A percentile compares a stretch with the other conserved stretches of the same genome.
These are phyloP conservation scores for Heliothis virescens DNA, from an alignment of 1,140 invertebrate genomes.

Conservation along the genomic window DNA sequence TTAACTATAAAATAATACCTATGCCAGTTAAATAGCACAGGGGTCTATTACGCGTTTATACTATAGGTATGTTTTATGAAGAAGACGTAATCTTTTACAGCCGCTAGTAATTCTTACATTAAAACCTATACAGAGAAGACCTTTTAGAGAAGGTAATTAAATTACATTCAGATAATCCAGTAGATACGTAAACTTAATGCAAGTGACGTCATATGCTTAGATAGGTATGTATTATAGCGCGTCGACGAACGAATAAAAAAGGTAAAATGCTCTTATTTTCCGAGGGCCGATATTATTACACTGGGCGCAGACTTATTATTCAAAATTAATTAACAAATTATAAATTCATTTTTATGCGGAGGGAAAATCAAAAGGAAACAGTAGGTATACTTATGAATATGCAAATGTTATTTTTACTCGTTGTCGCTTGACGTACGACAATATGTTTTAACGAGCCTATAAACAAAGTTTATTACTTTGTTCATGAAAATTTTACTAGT, in stretches of 20 bases:
- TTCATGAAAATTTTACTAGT: conserved; percentile 61
- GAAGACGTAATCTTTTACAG: conserved; percentile 26
- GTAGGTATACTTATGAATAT: conserved; percentile 39
- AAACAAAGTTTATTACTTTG: conserved; percentile 63
- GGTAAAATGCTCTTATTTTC: not conserved
- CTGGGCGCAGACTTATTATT: conserved; percentile 8
- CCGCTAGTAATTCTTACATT: not conserved
- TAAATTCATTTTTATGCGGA: conserved; percentile 1
- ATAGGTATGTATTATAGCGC: not conserved
- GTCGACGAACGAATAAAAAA: not conserved
- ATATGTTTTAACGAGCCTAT: conserved; percentile 60
- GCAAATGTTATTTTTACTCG: conserved; percentile 55
- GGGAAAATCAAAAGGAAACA: conserved; percentile 25
- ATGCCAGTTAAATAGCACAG: not conserved
- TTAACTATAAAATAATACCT: not conserved
- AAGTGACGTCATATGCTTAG: too few relatives aligned
- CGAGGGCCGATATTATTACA: not conserved
- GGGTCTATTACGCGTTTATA: not conserved
- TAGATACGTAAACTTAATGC: too few relatives aligned
- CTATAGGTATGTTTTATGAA: not conserved
- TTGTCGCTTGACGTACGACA: conserved; percentile 52
- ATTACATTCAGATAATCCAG: not conserved
- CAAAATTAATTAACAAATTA: conserved; percentile 13
- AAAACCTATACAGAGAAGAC: not conserved
- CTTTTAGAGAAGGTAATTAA: not conserved